phyloP scores from a whole-genome alignment of 2,113 vertebrate species.

The Potamarius usumacintae region DNA sequence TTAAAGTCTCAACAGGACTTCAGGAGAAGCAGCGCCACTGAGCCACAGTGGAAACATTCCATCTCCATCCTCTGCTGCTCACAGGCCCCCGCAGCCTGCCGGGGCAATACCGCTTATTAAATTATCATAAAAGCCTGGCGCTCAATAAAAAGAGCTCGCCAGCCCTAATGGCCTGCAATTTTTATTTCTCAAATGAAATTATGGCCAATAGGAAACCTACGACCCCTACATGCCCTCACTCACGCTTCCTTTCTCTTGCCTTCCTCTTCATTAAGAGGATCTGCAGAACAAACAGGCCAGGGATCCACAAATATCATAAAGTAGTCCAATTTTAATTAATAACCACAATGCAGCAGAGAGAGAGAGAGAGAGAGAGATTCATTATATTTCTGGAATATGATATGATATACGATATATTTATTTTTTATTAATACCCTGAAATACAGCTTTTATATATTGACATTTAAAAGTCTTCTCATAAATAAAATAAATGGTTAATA shows the following conservation, averaged over 20 bases:
- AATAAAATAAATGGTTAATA: not conserved
- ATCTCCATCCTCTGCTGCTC: constrained; percentile 51
- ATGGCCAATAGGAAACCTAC: constrained; percentile 66
- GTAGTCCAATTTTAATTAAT: constrained; percentile 38
- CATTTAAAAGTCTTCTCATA: not conserved
- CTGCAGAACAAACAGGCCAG: constrained; percentile 32
- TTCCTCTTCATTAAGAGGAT: constrained; percentile 41
- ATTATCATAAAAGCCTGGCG: constrained; percentile 73
- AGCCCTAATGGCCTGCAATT: constrained; percentile 75
- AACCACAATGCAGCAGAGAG: constrained; percentile 16
- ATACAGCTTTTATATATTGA: not conserved
- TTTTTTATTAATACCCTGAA: not conserved
- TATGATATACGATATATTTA: not conserved
- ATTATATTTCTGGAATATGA: not conserved
- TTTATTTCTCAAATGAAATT: constrained; percentile 78
- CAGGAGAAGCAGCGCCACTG: constrained; percentile 53
- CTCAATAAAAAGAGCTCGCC: constrained; percentile 69
- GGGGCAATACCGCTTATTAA: constrained; percentile 68
- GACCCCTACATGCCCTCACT: constrained; percentile 51
- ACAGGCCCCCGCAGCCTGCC: constrained; percentile 58
- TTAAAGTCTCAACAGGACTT: constrained; percentile 35
- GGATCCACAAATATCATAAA: constrained; percentile 33
- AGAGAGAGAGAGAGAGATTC: not conserved
- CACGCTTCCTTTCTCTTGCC: constrained; percentile 32
- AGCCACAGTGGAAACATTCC: constrained; percentile 61